Evolutionary conservation across 2,888 invertebrate genomes (phyloP).

Genomic region (Calameuta idolon): DNA sequence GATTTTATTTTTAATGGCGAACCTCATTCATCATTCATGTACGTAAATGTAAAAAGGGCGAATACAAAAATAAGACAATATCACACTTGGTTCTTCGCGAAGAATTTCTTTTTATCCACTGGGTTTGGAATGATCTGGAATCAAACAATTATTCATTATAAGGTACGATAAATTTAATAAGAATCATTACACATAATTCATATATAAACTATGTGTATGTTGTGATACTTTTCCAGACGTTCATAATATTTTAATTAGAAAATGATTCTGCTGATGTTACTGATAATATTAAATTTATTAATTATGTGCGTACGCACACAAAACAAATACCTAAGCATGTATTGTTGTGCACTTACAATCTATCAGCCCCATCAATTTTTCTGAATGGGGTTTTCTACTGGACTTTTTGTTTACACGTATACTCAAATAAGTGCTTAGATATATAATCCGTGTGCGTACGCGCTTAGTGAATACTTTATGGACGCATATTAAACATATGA

Average conservation of each 20-base stretch:
- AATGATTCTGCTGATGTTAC: background rate
- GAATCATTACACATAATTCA: background rate
- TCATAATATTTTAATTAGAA: slow-evolving; percentile 11
- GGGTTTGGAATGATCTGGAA: slow-evolving; percentile 87
- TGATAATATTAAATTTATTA: background rate
- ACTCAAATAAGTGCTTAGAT: no score
- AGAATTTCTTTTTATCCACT: slow-evolving; percentile 83
- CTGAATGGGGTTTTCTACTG: no score
- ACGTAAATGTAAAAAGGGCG: background rate
- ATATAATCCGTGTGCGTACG: no score
- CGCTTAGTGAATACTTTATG: background rate
- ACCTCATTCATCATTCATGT: background rate
- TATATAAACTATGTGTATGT: slow-evolving; percentile 2
- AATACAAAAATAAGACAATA: slow-evolving; percentile 18
- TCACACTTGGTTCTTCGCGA: slow-evolving; percentile 72
- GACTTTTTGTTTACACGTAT: no score
- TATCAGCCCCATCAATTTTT: no score
- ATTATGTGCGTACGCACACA: no score
- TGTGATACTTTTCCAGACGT: slow-evolving; percentile 1
- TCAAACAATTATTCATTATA: slow-evolving; percentile 33
- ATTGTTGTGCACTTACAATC: no score
- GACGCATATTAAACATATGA: background rate
- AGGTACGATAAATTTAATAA: background rate
- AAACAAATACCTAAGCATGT: no score
- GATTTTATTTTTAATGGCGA: background rate